Conservation (phyloP, 2,888 invertebrate genomes). For the Plagiodera versicolora region DNA sequence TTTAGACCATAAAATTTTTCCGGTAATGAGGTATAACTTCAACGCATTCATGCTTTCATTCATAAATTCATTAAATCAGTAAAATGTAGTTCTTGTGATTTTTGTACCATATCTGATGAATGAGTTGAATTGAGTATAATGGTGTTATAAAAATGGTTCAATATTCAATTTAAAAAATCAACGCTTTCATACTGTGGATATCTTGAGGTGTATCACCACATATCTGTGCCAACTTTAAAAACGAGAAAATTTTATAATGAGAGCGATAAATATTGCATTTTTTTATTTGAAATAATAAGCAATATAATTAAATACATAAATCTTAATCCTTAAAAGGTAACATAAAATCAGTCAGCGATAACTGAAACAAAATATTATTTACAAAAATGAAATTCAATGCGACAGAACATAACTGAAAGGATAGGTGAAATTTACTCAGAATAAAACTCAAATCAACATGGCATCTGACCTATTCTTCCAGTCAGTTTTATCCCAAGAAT, state of each 20-base stretch:
- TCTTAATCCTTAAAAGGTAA: conserved; percentile 7
- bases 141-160: no score
- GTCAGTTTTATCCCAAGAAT: conserved; percentile 1
- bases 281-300: neutral
- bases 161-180: no score
- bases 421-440: neutral
- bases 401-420: neutral
- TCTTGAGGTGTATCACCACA: no score
- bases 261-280: neutral
- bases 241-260: no score
- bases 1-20: neutral
- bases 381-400: neutral
- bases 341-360: conserved; percentile 9
- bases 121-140: no score
- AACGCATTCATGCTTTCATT: neutral
- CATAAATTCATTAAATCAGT: no score
- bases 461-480: neutral
- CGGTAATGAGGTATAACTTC: no score
- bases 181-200: no score
- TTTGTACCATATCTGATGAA: no score
- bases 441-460: neutral
- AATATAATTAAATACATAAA: neutral
- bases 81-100: no score
- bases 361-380: conserved; percentile 5
- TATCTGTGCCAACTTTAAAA: no score